Percentiles rank a stretch among this genome's conserved stretches.
Conservation (phyloP, 2,113 vertebrate genomes). For the Saccopteryx leptura region DNA sequence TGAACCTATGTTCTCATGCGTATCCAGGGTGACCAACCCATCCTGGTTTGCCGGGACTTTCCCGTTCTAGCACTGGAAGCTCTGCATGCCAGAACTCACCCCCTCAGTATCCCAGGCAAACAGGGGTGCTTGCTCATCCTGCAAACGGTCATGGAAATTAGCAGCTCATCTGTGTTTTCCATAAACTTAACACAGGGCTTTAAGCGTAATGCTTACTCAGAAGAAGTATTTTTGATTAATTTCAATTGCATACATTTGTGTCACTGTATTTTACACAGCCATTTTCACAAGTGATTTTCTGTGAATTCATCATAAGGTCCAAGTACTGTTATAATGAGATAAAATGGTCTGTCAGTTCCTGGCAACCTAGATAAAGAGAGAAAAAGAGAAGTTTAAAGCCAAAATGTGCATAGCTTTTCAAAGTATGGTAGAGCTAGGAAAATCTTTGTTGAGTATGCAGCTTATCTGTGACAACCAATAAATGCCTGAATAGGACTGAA, state of each 20-base stretch:
- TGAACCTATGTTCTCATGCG: background rate
- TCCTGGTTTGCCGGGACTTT: constrained; percentile 2
- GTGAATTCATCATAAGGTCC: constrained; percentile 55
- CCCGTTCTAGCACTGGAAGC: background rate
- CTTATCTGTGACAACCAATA: constrained; percentile 21
- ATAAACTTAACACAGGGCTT: background rate
- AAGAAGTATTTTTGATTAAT: constrained; percentile 66
- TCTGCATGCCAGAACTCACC: background rate
- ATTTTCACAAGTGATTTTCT: constrained; percentile 72
- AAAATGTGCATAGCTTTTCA: constrained; percentile 65
- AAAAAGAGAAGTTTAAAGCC: constrained; percentile 54
- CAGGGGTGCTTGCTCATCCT: background rate
- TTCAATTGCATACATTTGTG: constrained; percentile 61
- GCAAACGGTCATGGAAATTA: background rate
- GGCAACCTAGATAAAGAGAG: constrained; percentile 50
- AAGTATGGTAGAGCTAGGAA: constrained; percentile 56
- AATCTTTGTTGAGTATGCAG: constrained; percentile 1
- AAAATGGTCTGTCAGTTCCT: constrained; percentile 65
- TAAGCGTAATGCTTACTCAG: constrained; percentile 26
- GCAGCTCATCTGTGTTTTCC: constrained; percentile 46
- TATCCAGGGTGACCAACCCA: background rate
- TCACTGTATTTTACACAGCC: constrained; percentile 34
- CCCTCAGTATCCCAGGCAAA: background rate
- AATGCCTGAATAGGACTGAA: constrained; percentile 27
- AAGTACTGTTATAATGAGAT: constrained; percentile 63